phyloP scores from a whole-genome alignment of 1,140 invertebrate species.

The Drosophila punjabiensis region DNA sequence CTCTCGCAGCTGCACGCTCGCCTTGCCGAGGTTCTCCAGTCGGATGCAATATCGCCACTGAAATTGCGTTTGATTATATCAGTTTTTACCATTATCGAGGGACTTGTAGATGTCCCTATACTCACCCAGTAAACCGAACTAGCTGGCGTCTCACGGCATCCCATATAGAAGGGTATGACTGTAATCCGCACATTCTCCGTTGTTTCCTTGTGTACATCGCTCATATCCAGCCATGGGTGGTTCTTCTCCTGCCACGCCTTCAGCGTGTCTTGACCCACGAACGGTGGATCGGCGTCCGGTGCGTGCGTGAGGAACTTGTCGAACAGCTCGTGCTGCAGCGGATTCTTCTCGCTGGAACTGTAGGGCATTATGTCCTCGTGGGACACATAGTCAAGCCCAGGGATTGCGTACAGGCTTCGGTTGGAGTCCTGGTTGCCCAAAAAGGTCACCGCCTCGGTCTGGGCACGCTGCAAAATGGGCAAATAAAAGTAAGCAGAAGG shows the following conservation, averaged over 20 bases:
- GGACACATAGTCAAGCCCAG: slow-evolving; percentile 97
- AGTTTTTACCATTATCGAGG: not conserved
- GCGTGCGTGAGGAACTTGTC: slow-evolving; percentile 96
- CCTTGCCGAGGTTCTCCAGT: slow-evolving; percentile 96
- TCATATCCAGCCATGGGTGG: slow-evolving; percentile 98
- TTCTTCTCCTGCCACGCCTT: slow-evolving; percentile 98
- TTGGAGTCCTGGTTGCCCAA: slow-evolving; percentile 97
- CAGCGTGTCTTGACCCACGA: slow-evolving; percentile 95
- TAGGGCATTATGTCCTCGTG: slow-evolving; percentile 98
- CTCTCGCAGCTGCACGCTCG: slow-evolving; percentile 96
- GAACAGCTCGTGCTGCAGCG: slow-evolving; percentile 97
- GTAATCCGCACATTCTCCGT: slow-evolving; percentile 98
- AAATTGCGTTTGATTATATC: slow-evolving; percentile 3
- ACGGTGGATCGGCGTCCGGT: slow-evolving; percentile 92
- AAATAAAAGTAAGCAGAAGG: not conserved
- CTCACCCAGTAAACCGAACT: slow-evolving; percentile 96
- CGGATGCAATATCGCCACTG: slow-evolving; percentile 98
- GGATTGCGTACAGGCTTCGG: slow-evolving; percentile 96
- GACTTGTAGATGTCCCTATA: slow-evolving; percentile 3
- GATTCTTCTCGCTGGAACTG: slow-evolving; percentile 90
- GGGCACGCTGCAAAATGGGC: slow-evolving; percentile 90
- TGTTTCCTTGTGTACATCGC: slow-evolving; percentile 99
- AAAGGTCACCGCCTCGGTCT: slow-evolving; percentile 99
- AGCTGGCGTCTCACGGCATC: slow-evolving; percentile 93
- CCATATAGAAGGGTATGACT: slow-evolving; percentile 97